Conservation (phyloP, 2,888 invertebrate species). For the Digitonthophagus gazella region DNA sequence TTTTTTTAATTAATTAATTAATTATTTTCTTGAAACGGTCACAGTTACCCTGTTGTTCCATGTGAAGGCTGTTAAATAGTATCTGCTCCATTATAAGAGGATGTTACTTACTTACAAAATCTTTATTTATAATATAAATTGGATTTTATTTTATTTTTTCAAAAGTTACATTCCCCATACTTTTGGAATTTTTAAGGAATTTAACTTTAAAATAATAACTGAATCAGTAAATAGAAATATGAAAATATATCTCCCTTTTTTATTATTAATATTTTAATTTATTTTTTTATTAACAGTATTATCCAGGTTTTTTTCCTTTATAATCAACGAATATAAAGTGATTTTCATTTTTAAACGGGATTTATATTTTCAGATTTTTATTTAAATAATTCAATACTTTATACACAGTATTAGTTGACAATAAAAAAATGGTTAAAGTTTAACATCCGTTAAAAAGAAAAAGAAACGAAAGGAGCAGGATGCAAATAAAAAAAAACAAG, state of each 20-base stretch:
- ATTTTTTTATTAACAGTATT: slow-evolving; percentile 2
- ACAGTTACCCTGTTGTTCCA: slow-evolving; percentile 29
- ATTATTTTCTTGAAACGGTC: slow-evolving; percentile 19
- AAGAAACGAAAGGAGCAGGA: slow-evolving; percentile 19
- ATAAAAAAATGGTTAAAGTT: slow-evolving; percentile 20
- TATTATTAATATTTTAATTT: too few species aligned
- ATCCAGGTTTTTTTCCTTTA: too few species aligned
- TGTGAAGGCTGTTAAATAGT: slow-evolving; percentile 18
- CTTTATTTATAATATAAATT: too few species aligned
- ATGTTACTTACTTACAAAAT: background rate
- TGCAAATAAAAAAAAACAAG: slow-evolving; percentile 19
- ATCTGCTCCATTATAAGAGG: slow-evolving; percentile 18
- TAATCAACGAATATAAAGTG: too few species aligned
- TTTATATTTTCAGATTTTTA: slow-evolving; percentile 1
- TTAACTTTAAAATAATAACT: too few species aligned
- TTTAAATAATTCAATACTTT: slow-evolving; percentile 7
- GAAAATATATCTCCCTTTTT: too few species aligned
- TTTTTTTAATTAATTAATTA: slow-evolving; percentile 20
- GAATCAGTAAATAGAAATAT: too few species aligned
- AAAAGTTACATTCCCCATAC: too few species aligned
- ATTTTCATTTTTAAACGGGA: slow-evolving; percentile 6
- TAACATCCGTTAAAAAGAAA: background rate
- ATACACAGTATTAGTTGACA: slow-evolving; percentile 20
- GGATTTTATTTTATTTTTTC: too few species aligned
- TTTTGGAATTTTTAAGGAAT: too few species aligned